Evolutionary conservation across 2,113 vertebrate genomes (phyloP).

Genomic region (Etia nguti): DNA sequence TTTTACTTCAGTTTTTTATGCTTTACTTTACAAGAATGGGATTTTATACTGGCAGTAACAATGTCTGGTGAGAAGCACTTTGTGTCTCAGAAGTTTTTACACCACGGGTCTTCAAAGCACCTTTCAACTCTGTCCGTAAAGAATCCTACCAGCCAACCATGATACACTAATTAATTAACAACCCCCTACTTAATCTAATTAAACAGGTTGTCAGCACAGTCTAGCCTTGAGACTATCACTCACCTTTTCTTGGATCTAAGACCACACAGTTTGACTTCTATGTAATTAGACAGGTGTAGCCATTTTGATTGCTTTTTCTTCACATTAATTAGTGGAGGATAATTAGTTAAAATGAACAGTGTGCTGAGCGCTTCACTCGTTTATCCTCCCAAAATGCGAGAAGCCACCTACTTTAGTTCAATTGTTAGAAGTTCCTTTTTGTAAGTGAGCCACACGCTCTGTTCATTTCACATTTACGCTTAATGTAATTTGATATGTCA

Average conservation of each 20-base stretch:
- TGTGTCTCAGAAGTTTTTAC: conserved; percentile 8
- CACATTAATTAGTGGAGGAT: conserved; percentile 60
- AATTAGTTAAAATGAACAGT: conserved; percentile 55
- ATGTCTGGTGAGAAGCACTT: not conserved
- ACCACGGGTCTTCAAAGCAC: not conserved
- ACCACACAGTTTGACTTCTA: conserved; percentile 58
- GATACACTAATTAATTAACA: conserved; percentile 59
- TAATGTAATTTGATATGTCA: not conserved
- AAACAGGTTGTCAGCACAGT: conserved; percentile 62
- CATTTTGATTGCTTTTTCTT: conserved; percentile 61
- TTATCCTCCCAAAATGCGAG: conserved; percentile 15
- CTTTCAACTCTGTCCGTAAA: not conserved
- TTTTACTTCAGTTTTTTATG: not conserved
- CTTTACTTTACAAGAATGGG: not conserved
- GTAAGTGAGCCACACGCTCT: not conserved
- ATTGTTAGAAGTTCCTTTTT: not conserved
- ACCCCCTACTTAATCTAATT: conserved; percentile 66
- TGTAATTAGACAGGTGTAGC: conserved; percentile 71
- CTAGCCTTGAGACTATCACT: conserved; percentile 53
- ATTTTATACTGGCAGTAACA: not conserved
- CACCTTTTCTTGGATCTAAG: conserved; percentile 48
- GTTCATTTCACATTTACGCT: not conserved
- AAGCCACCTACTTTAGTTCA: conserved; percentile 21
- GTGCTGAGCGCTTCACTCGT: not conserved
- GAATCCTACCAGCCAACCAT: conserved; percentile 41